A percentile compares a stretch with the other conserved stretches of the same genome.
These are phyloP conservation scores for Aspiorhynchus laticeps DNA, from an alignment of 2,113 vertebrate genomes.

Conservation along the genomic window DNA sequence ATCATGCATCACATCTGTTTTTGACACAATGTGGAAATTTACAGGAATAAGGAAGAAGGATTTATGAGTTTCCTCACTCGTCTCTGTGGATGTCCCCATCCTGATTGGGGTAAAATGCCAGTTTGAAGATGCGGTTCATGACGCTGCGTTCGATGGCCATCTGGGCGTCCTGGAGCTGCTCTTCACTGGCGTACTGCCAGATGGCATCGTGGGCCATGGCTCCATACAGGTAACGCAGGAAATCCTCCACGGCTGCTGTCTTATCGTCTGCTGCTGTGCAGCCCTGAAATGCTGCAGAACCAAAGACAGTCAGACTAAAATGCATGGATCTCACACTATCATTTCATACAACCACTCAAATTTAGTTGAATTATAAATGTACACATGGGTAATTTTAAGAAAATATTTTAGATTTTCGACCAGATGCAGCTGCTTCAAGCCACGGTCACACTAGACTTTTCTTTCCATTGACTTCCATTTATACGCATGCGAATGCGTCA, in stretches of 20 bases:
- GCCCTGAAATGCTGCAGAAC: conserved; percentile 89
- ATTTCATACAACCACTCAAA: neutral
- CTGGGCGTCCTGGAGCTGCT: conserved; percentile 98
- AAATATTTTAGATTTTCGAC: neutral
- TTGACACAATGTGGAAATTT: neutral
- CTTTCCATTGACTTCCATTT: no score
- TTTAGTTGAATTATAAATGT: neutral
- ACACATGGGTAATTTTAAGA: neutral
- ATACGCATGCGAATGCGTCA: no score
- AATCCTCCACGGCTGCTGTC: conserved; percentile 96
- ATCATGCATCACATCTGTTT: neutral
- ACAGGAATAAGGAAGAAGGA: neutral
- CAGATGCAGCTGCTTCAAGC: neutral
- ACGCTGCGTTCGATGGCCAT: conserved; percentile 96
- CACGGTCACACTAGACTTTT: no score
- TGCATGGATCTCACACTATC: neutral
- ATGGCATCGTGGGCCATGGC: conserved; percentile 98
- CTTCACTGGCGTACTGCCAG: conserved; percentile 97
- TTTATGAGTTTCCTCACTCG: conserved; percentile 79
- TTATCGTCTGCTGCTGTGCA: conserved; percentile 97
- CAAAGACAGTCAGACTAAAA: neutral
- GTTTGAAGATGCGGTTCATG: conserved; percentile 99
- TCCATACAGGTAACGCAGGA: conserved; percentile 93
- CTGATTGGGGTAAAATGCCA: conserved; percentile 97
- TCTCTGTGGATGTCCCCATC: conserved; percentile 95